Evolutionary conservation across 2,888 invertebrate species (phyloP).

Genomic region (Steinernema carpocapsae): DNA sequence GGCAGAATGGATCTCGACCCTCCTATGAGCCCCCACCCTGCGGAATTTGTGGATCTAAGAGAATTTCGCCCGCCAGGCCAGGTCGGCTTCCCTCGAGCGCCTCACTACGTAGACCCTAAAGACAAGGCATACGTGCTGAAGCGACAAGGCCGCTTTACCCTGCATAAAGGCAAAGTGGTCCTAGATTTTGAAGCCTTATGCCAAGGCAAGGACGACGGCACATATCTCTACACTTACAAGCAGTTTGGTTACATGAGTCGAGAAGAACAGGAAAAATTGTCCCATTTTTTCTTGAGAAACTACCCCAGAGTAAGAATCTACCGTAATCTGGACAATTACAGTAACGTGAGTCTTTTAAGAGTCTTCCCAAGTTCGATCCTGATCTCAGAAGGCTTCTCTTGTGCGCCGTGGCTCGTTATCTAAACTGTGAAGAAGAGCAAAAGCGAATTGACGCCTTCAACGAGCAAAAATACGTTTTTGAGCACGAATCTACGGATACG

Average conservation of each 20-base stretch:
- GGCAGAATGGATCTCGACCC: too few species aligned
- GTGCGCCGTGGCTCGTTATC: background rate
- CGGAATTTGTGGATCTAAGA: too few species aligned
- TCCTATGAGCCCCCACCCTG: too few species aligned
- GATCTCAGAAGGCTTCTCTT: background rate
- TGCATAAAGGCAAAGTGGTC: background rate
- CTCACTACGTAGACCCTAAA: background rate
- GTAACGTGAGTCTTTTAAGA: background rate
- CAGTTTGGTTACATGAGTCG: background rate
- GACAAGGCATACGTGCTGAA: background rate
- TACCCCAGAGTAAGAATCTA: background rate
- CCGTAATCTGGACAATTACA: background rate
- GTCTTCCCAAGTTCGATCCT: background rate
- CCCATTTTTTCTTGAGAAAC: background rate
- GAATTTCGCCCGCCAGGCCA: background rate
- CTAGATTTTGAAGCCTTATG: too few species aligned
- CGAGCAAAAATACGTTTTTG: background rate
- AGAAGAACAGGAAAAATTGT: background rate
- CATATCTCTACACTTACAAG: background rate
- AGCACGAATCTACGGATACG: background rate
- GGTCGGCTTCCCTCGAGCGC: background rate
- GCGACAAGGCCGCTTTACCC: background rate
- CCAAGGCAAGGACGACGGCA: conserved; percentile 3
- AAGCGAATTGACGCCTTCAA: background rate
- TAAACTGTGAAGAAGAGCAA: background rate